Percentiles rank a stretch among this genome's conserved stretches.
Conservation (phyloP, 2,888 invertebrate species). For the Osmoderma eremita region DNA sequence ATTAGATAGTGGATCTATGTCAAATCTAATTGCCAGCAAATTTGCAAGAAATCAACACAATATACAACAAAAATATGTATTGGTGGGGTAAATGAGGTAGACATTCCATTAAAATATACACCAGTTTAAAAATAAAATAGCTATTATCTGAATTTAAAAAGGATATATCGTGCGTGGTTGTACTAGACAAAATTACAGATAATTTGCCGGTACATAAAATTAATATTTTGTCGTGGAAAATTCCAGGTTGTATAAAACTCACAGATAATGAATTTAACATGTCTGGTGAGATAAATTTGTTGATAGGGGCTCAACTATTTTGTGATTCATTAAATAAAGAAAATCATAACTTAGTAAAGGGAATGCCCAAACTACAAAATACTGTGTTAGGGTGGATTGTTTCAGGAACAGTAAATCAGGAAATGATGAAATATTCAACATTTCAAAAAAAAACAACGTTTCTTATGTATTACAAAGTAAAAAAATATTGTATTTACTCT, state of each 20-base stretch:
- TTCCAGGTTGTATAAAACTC: not conserved
- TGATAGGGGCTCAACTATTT: constrained; percentile 6
- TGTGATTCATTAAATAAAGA: not conserved
- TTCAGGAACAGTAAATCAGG: not conserved
- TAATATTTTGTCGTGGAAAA: constrained; percentile 8
- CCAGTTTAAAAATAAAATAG: too few relatives aligned
- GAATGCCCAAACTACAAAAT: not conserved
- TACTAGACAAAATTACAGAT: not conserved
- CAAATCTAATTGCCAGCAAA: not conserved
- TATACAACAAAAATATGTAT: not conserved
- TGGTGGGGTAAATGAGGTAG: not conserved
- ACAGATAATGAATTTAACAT: constrained; percentile 1
- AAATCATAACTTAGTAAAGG: not conserved
- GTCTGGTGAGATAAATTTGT: constrained; percentile 1
- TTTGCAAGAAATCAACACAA: not conserved
- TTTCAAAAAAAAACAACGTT: too few relatives aligned
- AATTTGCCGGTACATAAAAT: not conserved
- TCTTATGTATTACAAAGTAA: too few relatives aligned
- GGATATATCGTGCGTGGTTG: too few relatives aligned
- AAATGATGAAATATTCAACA: too few relatives aligned
- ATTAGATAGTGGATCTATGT: constrained; percentile 8
- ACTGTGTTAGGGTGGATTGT: constrained; percentile 10
- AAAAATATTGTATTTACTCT: too few relatives aligned
- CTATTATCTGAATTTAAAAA: too few relatives aligned
- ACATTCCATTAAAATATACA: constrained; percentile 2